Conservation (phyloP, 2,888 invertebrate species). For the Pammene fasciana region DNA sequence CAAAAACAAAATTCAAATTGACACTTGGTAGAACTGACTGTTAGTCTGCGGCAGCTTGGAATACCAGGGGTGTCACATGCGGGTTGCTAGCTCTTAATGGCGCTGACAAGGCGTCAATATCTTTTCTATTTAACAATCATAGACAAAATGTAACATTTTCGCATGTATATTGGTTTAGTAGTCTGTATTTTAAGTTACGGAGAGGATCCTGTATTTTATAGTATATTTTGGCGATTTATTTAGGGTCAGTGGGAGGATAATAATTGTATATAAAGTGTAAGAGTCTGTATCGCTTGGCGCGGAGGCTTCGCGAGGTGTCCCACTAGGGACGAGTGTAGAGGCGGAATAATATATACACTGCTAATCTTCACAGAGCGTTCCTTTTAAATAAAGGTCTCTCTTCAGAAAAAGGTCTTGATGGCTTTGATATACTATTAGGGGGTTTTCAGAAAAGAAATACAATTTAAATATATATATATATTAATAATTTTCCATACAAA, state of each 20-base stretch:
- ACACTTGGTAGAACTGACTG: neutral
- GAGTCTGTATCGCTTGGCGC: conserved; percentile 69
- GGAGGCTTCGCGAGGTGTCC: conserved; percentile 64
- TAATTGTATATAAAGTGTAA: conserved; percentile 76
- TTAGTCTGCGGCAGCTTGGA: neutral
- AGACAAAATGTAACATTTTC: neutral
- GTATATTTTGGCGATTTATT: conserved; percentile 73
- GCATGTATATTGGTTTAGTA: neutral
- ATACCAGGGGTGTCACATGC: neutral
- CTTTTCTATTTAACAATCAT: neutral
- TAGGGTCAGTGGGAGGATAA: conserved; percentile 67
- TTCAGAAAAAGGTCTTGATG: neutral
- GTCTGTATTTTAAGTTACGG: conserved; percentile 47
- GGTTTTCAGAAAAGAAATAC: too few species aligned
- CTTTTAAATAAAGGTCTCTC: neutral
- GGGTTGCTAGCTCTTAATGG: too few species aligned
- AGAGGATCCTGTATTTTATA: conserved; percentile 67
- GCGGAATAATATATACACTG: neutral
- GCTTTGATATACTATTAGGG: too few species aligned
- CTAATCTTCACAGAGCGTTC: neutral
- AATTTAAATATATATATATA: too few species aligned
- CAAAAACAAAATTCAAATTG: too few species aligned
- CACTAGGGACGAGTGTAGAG: conserved; percentile 49
- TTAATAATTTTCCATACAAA: too few species aligned
- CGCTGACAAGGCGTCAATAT: neutral